Conservation (phyloP, 2,888 invertebrate species). For the Lochmaea capreae region DNA sequence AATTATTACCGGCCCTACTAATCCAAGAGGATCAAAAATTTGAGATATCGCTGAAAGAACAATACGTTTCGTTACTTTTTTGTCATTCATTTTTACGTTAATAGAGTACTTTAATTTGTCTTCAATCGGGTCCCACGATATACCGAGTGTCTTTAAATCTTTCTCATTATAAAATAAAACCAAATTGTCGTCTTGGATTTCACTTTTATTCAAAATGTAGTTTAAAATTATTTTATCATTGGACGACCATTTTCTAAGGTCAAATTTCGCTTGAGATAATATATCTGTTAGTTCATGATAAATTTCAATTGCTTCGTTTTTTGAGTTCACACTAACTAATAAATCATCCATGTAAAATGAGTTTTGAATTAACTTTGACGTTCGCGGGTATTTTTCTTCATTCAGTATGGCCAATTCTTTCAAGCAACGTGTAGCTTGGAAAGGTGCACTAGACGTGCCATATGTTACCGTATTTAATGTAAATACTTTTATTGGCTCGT, state of each 20-base stretch:
- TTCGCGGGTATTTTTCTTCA: neutral
- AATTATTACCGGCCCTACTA: too few relatives aligned
- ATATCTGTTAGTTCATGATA: neutral
- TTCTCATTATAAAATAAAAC: neutral
- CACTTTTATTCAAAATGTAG: too few relatives aligned
- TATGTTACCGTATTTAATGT: too few relatives aligned
- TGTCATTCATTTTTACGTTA: neutral
- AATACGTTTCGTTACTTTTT: too few relatives aligned
- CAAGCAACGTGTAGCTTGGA: constrained; percentile 3
- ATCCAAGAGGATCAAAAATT: too few relatives aligned
- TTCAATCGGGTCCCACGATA: neutral
- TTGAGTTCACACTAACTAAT: neutral
- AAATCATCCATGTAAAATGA: neutral
- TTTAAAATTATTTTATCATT: neutral
- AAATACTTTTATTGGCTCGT: too few relatives aligned
- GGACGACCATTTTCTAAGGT: neutral
- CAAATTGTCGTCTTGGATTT: neutral
- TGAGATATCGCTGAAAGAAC: too few relatives aligned
- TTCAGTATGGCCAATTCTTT: neutral
- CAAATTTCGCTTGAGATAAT: neutral
- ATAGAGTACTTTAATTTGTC: neutral
- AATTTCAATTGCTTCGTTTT: neutral
- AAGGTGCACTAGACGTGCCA: constrained; percentile 15
- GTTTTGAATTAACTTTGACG: neutral
- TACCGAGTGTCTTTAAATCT: neutral